phyloP scores from a whole-genome alignment of 1,140 invertebrate species.

The Procambarus virginalis region DNA sequence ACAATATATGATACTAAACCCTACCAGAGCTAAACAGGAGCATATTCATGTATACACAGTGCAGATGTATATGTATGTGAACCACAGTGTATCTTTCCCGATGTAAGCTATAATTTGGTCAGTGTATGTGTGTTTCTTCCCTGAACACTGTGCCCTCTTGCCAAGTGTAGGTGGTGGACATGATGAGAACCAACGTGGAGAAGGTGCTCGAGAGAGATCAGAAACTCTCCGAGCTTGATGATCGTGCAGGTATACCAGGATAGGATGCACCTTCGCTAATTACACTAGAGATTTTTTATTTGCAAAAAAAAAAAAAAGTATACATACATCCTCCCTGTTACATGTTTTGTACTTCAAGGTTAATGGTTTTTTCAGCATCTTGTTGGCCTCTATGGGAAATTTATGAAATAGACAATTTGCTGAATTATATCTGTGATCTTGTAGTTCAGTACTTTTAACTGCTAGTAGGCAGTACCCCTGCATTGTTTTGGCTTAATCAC shows the following conservation, averaged over 20 bases:
- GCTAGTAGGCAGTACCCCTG: not conserved
- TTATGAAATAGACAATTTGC: not conserved
- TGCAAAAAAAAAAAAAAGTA: not conserved
- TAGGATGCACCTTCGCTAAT: not conserved
- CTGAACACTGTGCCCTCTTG: conserved; percentile 76
- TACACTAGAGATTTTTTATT: conserved; percentile 2
- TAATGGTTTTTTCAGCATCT: not conserved
- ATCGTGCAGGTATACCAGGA: conserved; percentile 78
- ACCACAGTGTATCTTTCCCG: not conserved
- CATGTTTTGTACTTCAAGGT: not conserved
- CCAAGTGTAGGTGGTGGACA: conserved; percentile 83
- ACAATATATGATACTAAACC: conserved; percentile 8
- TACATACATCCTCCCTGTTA: not conserved
- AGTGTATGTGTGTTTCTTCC: not conserved
- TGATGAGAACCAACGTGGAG: conserved; percentile 99
- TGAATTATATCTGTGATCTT: not conserved
- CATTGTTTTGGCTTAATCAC: not conserved
- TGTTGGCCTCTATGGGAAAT: not conserved
- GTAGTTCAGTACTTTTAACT: not conserved
- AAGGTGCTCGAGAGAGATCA: conserved; percentile 98
- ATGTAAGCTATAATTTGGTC: not conserved
- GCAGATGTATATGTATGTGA: not conserved
- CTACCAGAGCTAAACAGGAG: not conserved
- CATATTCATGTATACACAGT: not conserved
- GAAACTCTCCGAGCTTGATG: conserved; percentile 96